These are phyloP conservation scores for Tachuris rubrigastra DNA, from an alignment of 2,113 vertebrate genomes.

Conservation along the genomic window DNA sequence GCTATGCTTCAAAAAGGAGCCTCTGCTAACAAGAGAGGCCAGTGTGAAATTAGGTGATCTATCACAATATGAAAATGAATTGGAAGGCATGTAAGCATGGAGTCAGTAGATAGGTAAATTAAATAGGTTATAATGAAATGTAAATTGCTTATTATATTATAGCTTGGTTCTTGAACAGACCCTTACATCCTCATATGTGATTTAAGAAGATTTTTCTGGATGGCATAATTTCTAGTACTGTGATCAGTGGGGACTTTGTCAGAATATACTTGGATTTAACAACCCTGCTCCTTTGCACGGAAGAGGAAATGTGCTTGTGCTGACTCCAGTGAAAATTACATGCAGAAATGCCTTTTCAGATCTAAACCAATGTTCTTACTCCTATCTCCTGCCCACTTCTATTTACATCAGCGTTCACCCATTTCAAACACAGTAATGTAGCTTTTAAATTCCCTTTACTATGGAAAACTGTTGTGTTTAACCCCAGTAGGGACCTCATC, in stretches of 20 bases:
- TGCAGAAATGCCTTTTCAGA: neutral
- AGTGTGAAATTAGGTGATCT: constrained; percentile 27
- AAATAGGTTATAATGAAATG: constrained; percentile 15
- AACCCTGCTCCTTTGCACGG: neutral
- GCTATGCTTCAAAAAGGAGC: neutral
- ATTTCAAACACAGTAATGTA: neutral
- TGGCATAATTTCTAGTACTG: neutral
- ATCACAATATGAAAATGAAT: neutral
- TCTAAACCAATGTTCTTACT: neutral
- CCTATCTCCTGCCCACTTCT: neutral
- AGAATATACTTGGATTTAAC: neutral
- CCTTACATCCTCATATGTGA: neutral
- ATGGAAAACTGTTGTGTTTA: neutral
- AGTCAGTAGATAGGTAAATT: neutral
- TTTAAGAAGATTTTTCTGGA: neutral
- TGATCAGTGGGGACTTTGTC: neutral
- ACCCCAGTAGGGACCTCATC: neutral
- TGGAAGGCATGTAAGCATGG: neutral
- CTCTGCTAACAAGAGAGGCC: neutral
- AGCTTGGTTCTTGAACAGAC: neutral
- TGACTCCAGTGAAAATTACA: neutral
- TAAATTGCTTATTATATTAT: neutral
- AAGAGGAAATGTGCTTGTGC: neutral
- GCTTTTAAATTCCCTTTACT: neutral
- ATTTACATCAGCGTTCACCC: neutral